Evolutionary conservation across 2,113 vertebrate species (phyloP).

Genomic region (Charadrius vociferus): DNA sequence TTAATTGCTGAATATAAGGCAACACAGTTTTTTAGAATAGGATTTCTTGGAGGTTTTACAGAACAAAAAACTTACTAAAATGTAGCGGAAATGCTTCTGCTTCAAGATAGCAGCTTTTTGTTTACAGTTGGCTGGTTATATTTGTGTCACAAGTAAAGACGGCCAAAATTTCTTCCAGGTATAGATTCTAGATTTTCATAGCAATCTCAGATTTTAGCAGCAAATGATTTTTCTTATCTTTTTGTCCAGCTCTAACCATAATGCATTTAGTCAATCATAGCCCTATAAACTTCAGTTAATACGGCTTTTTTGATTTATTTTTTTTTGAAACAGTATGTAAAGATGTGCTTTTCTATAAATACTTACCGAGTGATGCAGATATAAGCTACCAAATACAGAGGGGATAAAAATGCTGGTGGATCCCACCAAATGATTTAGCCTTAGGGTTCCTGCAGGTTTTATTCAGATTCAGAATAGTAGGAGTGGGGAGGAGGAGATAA

Average conservation of each 20-base stretch:
- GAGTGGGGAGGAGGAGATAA: constrained; percentile 44
- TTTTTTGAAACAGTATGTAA: not conserved
- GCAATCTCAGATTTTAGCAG: not conserved
- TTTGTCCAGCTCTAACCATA: not conserved
- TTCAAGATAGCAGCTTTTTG: not conserved
- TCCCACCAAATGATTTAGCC: constrained; percentile 27
- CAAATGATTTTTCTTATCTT: not conserved
- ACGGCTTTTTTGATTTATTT: not conserved
- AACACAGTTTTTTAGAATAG: not conserved
- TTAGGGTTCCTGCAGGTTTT: constrained; percentile 51
- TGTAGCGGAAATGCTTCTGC: not conserved
- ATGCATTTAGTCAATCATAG: not conserved
- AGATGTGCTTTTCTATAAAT: constrained; percentile 6
- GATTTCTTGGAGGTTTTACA: not conserved
- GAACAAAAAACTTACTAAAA: not conserved
- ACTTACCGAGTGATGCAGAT: not conserved
- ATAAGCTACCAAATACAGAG: not conserved
- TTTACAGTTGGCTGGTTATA: not conserved
- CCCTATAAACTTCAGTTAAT: not conserved
- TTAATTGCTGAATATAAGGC: not conserved
- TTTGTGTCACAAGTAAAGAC: not conserved
- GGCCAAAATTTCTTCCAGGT: not conserved
- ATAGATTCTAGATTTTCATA: not conserved
- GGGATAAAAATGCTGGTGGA: not conserved
- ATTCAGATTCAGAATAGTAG: constrained; percentile 9